Base-by-base conservation (phyloP, 2,113 vertebrate genomes). In the Amblyornis subalaris region DNA sequence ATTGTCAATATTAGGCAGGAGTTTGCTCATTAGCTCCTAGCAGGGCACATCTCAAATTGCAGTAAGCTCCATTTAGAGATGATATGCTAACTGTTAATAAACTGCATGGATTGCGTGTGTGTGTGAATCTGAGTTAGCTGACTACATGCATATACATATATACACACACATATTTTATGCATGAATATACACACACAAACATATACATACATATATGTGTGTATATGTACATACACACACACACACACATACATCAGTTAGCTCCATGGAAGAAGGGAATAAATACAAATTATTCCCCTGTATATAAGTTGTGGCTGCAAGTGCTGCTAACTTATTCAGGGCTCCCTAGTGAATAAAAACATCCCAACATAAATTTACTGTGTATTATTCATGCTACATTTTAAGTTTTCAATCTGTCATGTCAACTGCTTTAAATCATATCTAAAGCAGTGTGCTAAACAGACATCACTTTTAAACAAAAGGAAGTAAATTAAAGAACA, bases 11-110 rank as follows among this genome's bases (percentile, higher is more conserved):
- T 97, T 97, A 97, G 97, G 94, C 97, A 96, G 95, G 95, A 97
- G 95, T 94, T 95, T 97, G 97, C 97, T 98, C 97, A 97, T 98
- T 98, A 98, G 96, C 96, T 97, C 95, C 93, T 97, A 96, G 94
- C 96, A 97, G 97, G 97, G 94, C 90, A 97, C 95, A 95, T 96
- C 96, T 97, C 92, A 97, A 96, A 97, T 96, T 74, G 90, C 96
- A 96, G 92, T 83, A 92, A 97, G 96, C 90, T 96, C 96, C 95
- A 90, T 97, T 97, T 97, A 96, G 80, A 95, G 89, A 96, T 93
- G 90, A 96, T 96, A 95, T 88, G 92, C 91, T 97, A 97, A 97
- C 95, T 96, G 96, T 96, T 98, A 97, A 97, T 96, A 98, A 97
- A 97, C 87, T 78, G 62, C 93, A 96, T 88, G 61, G 45, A 88